These are phyloP conservation scores for Sebastes kiyomatsui DNA, from an alignment of 2,797 vertebrate genomes.

Conservation along the genomic window DNA sequence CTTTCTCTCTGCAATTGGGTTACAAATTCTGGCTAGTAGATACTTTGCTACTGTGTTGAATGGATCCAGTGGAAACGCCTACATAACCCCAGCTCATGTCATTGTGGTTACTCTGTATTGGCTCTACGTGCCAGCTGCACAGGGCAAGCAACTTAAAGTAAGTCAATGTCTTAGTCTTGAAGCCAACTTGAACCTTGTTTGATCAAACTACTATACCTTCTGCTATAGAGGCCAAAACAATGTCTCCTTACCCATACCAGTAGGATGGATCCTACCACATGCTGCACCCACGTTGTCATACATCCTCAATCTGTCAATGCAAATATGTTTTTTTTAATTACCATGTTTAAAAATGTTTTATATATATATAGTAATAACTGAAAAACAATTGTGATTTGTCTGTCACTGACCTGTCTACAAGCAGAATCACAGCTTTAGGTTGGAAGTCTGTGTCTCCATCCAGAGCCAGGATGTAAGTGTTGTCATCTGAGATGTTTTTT, in stretches of 20 bases:
- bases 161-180: background rate
- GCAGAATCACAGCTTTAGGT: constrained; percentile 82
- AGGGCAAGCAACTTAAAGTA: background rate
- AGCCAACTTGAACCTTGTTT: background rate
- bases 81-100: background rate
- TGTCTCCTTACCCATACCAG: constrained; percentile 83
- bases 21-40: background rate
- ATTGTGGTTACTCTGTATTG: background rate
- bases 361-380: background rate
- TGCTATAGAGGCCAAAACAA: background rate
- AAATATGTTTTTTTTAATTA: background rate
- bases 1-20: background rate
- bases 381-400: background rate
- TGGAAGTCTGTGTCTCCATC: constrained; percentile 89
- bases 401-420: constrained; percentile 79
- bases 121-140: background rate
- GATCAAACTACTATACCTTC: background rate
- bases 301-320: constrained; percentile 76
- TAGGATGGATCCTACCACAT: constrained; percentile 88
- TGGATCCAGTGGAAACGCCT: background rate
- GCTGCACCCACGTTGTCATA: constrained; percentile 86
- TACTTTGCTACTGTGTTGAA: background rate
- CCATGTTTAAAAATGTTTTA: background rate
- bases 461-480: constrained; percentile 85
- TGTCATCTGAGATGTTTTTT: constrained; percentile 79